Percentiles rank a stretch among this genome's conserved stretches.
Evolutionary conservation across 2,888 invertebrate genomes (phyloP).

Genomic region (Eristalinus aeneus): DNA sequence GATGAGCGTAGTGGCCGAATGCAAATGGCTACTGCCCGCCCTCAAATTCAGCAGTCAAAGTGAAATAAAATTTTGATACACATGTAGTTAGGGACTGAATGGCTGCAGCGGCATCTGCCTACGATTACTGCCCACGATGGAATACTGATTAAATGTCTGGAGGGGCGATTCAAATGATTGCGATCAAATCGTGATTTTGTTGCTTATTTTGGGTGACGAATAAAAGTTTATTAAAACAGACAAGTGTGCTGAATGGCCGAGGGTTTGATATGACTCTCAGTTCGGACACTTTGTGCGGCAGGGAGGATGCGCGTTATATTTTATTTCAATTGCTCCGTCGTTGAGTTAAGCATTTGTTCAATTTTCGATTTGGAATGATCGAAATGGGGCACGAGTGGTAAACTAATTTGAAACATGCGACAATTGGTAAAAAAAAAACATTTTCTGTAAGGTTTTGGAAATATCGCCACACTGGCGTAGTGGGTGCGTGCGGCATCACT

Average conservation of each 20-base stretch:
- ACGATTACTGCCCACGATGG: conserved; percentile 4
- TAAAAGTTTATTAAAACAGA: neutral
- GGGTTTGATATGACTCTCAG: neutral
- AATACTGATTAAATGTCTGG: neutral
- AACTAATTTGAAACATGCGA: too few species aligned
- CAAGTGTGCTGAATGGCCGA: neutral
- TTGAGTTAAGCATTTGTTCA: neutral
- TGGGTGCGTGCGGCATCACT: too few species aligned
- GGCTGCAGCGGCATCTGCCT: conserved; percentile 21
- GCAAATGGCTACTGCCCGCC: neutral
- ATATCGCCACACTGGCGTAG: too few species aligned
- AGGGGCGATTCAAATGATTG: conserved; percentile 6
- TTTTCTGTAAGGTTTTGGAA: too few species aligned
- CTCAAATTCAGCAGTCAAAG: neutral
- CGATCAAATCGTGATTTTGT: conserved; percentile 34
- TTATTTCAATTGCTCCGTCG: neutral
- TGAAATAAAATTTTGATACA: conserved; percentile 12
- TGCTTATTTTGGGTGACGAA: conserved; percentile 19
- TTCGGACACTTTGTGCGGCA: neutral
- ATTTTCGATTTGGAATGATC: neutral
- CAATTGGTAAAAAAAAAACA: too few species aligned
- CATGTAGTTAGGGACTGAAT: conserved; percentile 7
- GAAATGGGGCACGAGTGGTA: too few species aligned
- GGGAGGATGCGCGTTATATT: neutral
- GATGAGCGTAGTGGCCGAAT: neutral